phyloP scores from a whole-genome alignment of 2,888 invertebrate genomes.

The Muscina levida region DNA sequence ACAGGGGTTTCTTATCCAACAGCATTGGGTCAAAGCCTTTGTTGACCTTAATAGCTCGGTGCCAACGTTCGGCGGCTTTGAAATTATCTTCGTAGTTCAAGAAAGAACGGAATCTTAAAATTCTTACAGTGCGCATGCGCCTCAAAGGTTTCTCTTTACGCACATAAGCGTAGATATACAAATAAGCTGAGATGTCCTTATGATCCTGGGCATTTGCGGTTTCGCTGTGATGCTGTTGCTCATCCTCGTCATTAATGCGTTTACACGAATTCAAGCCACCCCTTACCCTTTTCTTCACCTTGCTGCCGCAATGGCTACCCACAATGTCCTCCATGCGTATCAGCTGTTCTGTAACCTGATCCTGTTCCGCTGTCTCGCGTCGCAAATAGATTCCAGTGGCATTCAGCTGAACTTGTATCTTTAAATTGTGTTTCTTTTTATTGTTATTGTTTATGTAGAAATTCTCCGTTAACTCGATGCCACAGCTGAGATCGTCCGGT shows the following conservation, averaged over 20 bases:
- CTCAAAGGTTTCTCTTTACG: constrained; percentile 85
- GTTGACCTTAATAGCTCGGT: constrained; percentile 87
- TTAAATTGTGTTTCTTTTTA: constrained; percentile 89
- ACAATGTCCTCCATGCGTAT: constrained; percentile 88
- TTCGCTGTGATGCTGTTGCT: constrained; percentile 85
- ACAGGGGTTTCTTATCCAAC: constrained; percentile 76
- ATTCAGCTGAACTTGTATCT: constrained; percentile 88
- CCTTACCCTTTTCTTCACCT: constrained; percentile 70
- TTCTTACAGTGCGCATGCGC: constrained; percentile 89
- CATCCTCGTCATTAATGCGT: constrained; percentile 83
- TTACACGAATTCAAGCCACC: constrained; percentile 85
- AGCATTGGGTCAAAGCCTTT: constrained; percentile 76
- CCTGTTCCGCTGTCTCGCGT: constrained; percentile 84
- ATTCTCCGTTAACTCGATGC: constrained; percentile 71
- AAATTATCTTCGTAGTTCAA: constrained; percentile 91
- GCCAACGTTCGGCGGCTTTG: constrained; percentile 90
- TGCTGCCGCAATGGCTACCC: constrained; percentile 85
- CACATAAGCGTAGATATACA: constrained; percentile 92
- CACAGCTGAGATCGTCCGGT: constrained; percentile 12
- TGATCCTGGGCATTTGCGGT: constrained; percentile 78
- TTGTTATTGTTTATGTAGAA: constrained; percentile 72
- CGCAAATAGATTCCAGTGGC: constrained; percentile 87
- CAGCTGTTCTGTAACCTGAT: constrained; percentile 85
- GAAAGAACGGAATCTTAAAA: constrained; percentile 89
- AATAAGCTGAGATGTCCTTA: constrained; percentile 88